Conservation (phyloP, 2,797 vertebrate species). For the Acestrorhynchus altus region DNA sequence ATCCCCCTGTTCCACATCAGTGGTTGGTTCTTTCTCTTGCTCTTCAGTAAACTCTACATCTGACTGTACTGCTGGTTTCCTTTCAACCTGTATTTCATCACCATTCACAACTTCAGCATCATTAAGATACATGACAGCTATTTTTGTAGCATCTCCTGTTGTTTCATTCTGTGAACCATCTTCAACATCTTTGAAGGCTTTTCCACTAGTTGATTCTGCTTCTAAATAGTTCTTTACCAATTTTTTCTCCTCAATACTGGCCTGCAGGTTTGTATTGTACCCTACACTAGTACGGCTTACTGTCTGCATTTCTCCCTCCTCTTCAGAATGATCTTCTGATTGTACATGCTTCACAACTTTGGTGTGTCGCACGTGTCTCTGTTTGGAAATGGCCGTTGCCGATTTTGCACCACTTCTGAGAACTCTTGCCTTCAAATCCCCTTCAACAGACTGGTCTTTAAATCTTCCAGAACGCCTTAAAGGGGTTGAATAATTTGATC, state of each 20-base stretch:
- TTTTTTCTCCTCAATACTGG: not conserved
- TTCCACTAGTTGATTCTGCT: not conserved
- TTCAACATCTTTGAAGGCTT: not conserved
- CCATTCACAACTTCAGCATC: not conserved
- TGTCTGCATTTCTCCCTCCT: not conserved
- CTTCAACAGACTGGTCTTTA: conserved; percentile 16
- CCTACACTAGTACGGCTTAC: not conserved
- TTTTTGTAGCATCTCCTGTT: not conserved
- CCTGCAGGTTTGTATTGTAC: not conserved
- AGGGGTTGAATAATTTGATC: conserved; percentile 12
- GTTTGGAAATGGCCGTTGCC: conserved; percentile 8
- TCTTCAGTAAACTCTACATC: not conserved
- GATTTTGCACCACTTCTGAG: conserved; percentile 15
- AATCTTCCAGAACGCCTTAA: conserved; percentile 14
- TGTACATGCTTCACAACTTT: conserved; percentile 12
- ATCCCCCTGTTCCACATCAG: not conserved
- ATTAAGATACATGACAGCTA: not conserved
- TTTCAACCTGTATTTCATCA: not conserved
- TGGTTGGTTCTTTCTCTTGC: not conserved
- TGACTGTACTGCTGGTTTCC: conserved; percentile 15
- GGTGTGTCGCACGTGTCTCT: not conserved
- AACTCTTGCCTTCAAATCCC: not conserved
- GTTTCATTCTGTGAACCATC: not conserved
- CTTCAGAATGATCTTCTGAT: conserved; percentile 1
- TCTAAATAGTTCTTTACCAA: not conserved